Conservation (phyloP, 2,797 vertebrate species). For the Lycodopsis pacificus region DNA sequence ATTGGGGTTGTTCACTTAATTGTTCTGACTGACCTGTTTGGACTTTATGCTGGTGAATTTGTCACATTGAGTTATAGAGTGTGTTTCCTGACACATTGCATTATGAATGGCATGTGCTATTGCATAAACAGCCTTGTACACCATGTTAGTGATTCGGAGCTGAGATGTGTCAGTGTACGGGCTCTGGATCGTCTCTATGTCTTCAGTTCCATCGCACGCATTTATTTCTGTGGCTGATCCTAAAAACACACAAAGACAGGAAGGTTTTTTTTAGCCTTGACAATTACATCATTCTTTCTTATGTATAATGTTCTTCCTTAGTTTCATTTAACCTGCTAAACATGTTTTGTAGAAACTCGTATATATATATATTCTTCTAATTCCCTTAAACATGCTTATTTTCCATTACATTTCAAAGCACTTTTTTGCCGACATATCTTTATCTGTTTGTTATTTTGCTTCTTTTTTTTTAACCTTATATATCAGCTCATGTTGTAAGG, state of each 20-base stretch:
- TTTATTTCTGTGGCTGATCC: background rate
- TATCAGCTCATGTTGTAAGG: no score
- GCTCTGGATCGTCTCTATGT: constrained; percentile 56
- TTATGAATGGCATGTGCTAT: constrained; percentile 66
- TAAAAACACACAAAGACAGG: constrained; percentile 15
- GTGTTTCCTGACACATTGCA: constrained; percentile 57
- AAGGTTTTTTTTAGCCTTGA: no score
- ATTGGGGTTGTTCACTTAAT: background rate
- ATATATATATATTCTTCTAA: no score
- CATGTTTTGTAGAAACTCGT: no score
- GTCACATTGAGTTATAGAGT: constrained; percentile 54
- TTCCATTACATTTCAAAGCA: no score
- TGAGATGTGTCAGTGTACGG: constrained; percentile 34
- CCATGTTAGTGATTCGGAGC: constrained; percentile 79
- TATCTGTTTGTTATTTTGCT: no score
- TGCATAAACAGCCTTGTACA: constrained; percentile 77
- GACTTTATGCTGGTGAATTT: constrained; percentile 54
- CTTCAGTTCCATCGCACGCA: constrained; percentile 71
- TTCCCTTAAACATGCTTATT: no score
- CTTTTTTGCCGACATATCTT: no score
- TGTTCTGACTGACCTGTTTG: constrained; percentile 57
- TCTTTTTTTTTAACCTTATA: no score
- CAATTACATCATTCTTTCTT: no score
- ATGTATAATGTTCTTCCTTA: no score
- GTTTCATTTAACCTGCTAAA: no score